Percentiles rank a stretch among this genome's conserved stretches.
These are phyloP conservation scores for Chrysocyon brachyurus DNA, from an alignment of 2,797 vertebrate genomes.

Conservation along the genomic window DNA sequence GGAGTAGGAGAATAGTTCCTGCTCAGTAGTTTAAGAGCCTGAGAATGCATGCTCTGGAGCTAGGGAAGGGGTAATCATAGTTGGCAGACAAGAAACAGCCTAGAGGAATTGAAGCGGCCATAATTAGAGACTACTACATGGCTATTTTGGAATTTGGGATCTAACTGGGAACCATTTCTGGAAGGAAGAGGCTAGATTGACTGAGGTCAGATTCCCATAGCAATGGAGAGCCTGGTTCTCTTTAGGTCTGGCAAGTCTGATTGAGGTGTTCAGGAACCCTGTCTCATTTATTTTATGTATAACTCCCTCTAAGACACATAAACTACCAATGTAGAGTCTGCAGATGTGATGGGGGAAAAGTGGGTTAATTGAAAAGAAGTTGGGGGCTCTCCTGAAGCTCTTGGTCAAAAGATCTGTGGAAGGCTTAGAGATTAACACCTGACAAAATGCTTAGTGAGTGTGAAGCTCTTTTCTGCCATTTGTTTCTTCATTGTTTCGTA, in stretches of 20 bases:
- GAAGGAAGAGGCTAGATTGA: slow-evolving; percentile 86
- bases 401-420: neutral
- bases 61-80: slow-evolving; percentile 22
- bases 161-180: slow-evolving; percentile 84
- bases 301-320: slow-evolving; percentile 51
- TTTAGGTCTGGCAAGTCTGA: slow-evolving; percentile 82
- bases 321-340: neutral
- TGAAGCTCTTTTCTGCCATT: slow-evolving; percentile 17
- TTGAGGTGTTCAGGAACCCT: slow-evolving; percentile 70
- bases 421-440: slow-evolving; percentile 19
- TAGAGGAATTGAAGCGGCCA: slow-evolving; percentile 84
- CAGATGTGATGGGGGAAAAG: neutral
- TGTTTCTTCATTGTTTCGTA: neutral
- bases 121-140: slow-evolving; percentile 87
- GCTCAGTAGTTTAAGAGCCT: slow-evolving; percentile 70
- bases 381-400: neutral
- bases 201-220: slow-evolving; percentile 84
- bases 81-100: slow-evolving; percentile 81
- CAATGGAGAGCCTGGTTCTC: slow-evolving; percentile 79
- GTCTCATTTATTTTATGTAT: slow-evolving; percentile 79
- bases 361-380: neutral
- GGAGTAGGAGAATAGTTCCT: neutral
- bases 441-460: neutral
- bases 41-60: slow-evolving; percentile 42
- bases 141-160: slow-evolving; percentile 87